Conservation (phyloP, 1,140 invertebrate species). For the Drosophila pallidifrons region DNA sequence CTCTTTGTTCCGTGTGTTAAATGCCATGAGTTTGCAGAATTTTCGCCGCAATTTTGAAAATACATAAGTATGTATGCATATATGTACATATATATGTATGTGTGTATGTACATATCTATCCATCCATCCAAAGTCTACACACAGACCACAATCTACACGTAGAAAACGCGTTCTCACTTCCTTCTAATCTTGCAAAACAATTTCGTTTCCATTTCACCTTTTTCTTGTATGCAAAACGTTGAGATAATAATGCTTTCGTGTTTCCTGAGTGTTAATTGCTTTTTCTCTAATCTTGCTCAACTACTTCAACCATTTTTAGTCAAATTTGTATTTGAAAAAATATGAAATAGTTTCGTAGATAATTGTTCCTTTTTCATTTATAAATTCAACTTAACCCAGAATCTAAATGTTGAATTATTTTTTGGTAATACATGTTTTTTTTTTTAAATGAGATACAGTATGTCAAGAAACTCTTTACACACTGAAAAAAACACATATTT, state of each 20-base stretch:
- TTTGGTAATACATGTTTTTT: too few relatives aligned
- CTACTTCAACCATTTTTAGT: too few relatives aligned
- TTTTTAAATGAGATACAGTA: too few relatives aligned
- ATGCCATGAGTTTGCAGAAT: constrained; percentile 76
- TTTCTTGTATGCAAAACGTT: not conserved
- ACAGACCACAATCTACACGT: not conserved
- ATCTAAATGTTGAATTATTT: too few relatives aligned
- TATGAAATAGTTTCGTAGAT: too few relatives aligned
- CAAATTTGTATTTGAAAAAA: too few relatives aligned
- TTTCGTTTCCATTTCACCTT: constrained; percentile 29
- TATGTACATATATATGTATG: not conserved
- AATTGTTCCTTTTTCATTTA: too few relatives aligned
- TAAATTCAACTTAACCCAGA: too few relatives aligned
- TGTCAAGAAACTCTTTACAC: too few relatives aligned
- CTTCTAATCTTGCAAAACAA: constrained; percentile 11
- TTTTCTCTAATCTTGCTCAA: too few relatives aligned
- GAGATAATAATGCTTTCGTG: not conserved
- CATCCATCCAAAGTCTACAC: not conserved
- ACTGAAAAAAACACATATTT: too few relatives aligned
- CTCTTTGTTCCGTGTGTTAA: constrained; percentile 72
- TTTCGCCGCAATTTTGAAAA: constrained; percentile 40
- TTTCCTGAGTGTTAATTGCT: not conserved
- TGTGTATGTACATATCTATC: not conserved
- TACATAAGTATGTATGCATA: not conserved
- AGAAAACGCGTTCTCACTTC: not conserved